Conservation (phyloP, 2,113 vertebrate species). For the Bubo scandiacus region DNA sequence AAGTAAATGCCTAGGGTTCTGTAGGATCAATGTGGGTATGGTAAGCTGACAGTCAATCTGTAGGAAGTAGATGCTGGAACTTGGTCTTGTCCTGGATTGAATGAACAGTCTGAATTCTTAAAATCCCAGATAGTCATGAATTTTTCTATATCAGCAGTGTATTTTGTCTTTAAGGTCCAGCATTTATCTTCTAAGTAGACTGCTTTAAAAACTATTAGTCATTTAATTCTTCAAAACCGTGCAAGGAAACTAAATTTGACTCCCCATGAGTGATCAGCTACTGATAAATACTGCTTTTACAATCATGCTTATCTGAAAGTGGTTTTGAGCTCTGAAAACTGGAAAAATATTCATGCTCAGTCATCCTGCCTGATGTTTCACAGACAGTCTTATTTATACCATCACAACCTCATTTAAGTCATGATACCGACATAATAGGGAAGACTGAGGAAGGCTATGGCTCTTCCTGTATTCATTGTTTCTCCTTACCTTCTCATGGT, state of each 20-base stretch:
- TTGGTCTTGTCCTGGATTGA: background rate
- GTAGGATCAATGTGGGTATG: background rate
- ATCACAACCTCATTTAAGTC: background rate
- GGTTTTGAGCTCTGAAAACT: background rate
- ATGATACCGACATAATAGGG: background rate
- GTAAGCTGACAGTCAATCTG: background rate
- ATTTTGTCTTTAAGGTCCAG: background rate
- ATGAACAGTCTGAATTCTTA: background rate
- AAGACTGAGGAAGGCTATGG: background rate
- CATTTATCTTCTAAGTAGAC: background rate
- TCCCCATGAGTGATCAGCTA: background rate
- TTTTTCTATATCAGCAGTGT: background rate
- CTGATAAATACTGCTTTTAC: background rate
- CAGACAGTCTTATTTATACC: background rate
- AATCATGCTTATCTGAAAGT: background rate
- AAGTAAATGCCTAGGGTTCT: background rate
- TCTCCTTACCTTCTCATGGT: background rate
- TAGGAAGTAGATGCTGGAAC: background rate
- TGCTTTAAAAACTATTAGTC: background rate
- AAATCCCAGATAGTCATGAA: background rate
- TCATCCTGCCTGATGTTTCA: background rate
- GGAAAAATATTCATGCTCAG: background rate
- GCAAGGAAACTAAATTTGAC: background rate
- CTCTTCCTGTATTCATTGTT: background rate
- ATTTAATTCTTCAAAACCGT: background rate